Conservation (phyloP, 2,797 vertebrate species). For the Sebastolobus alascanus region DNA sequence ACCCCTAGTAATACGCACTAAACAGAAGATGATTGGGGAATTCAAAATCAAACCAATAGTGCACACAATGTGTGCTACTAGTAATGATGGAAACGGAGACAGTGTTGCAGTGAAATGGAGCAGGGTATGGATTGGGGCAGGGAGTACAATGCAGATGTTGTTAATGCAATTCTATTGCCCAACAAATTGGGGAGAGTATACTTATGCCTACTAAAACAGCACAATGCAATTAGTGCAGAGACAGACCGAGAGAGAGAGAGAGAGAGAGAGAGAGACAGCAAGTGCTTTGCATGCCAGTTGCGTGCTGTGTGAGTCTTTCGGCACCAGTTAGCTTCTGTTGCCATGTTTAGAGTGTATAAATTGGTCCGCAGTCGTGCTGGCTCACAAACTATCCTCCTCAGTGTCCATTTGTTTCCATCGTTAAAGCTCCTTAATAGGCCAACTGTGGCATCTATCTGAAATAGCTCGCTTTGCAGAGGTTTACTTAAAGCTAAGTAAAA, state of each 20-base stretch:
- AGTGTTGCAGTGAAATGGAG: slow-evolving; percentile 30
- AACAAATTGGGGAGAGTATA: slow-evolving; percentile 65
- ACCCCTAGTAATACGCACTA: not conserved
- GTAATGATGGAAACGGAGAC: slow-evolving; percentile 22
- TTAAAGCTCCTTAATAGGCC: slow-evolving; percentile 66
- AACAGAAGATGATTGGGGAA: not conserved
- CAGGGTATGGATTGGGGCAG: slow-evolving; percentile 22
- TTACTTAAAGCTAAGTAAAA: slow-evolving; percentile 52
- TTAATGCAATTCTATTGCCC: slow-evolving; percentile 62
- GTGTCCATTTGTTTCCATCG: slow-evolving; percentile 65
- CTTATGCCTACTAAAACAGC: slow-evolving; percentile 60
- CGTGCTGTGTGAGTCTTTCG: slow-evolving; percentile 64
- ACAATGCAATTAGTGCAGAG: slow-evolving; percentile 67
- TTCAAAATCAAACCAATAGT: slow-evolving; percentile 11
- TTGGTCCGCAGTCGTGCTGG: slow-evolving; percentile 60
- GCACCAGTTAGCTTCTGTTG: slow-evolving; percentile 63
- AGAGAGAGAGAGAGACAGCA: slow-evolving; percentile 43
- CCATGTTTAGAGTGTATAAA: slow-evolving; percentile 68
- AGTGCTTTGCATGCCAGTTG: slow-evolving; percentile 60
- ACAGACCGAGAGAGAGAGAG: slow-evolving; percentile 40
- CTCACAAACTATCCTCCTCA: slow-evolving; percentile 59
- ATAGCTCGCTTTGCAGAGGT: slow-evolving; percentile 51
- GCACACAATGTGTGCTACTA: not conserved
- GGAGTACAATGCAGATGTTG: slow-evolving; percentile 52
- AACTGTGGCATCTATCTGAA: slow-evolving; percentile 63